These are phyloP conservation scores for Steinernema scapterisci DNA, from an alignment of 2,888 invertebrate species.

Conservation along the genomic window DNA sequence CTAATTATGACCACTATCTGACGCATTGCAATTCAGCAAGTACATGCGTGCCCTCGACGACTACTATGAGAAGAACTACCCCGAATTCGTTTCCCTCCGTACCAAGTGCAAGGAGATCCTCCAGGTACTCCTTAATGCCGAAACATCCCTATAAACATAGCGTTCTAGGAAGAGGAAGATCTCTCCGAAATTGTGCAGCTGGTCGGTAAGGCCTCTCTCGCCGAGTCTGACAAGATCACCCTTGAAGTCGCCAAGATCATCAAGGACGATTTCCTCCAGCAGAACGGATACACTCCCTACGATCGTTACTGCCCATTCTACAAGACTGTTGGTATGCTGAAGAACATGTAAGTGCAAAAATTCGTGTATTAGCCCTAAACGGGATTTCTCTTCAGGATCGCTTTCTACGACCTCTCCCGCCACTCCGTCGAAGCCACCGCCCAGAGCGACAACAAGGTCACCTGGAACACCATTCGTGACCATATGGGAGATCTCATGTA, in stretches of 20 bases:
- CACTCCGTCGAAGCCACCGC: constrained; percentile 97
- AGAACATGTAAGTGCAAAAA: constrained; percentile 77
- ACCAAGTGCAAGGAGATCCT: constrained; percentile 88
- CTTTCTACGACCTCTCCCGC: constrained; percentile 96
- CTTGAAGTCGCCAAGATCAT: constrained; percentile 87
- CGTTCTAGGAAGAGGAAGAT: constrained; percentile 87
- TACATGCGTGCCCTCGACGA: constrained; percentile 97
- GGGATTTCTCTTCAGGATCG: constrained; percentile 74
- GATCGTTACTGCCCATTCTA: constrained; percentile 97
- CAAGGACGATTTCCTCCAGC: constrained; percentile 94
- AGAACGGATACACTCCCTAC: constrained; percentile 83
- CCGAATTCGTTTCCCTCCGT: constrained; percentile 93
- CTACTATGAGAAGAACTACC: constrained; percentile 97
- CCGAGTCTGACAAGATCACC: constrained; percentile 98
- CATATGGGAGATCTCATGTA: constrained; percentile 94
- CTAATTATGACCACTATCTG: neutral
- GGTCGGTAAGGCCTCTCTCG: constrained; percentile 87
- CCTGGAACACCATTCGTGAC: constrained; percentile 96
- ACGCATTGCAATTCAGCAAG: constrained; percentile 75
- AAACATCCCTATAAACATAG: neutral
- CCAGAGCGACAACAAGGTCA: constrained; percentile 96
- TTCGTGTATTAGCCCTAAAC: neutral
- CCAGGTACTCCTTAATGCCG: constrained; percentile 41
- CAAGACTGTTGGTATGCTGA: constrained; percentile 98
- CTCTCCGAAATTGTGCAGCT: constrained; percentile 98